Conservation (phyloP, 2,888 invertebrate genomes). For the Melipona beecheii region DNA sequence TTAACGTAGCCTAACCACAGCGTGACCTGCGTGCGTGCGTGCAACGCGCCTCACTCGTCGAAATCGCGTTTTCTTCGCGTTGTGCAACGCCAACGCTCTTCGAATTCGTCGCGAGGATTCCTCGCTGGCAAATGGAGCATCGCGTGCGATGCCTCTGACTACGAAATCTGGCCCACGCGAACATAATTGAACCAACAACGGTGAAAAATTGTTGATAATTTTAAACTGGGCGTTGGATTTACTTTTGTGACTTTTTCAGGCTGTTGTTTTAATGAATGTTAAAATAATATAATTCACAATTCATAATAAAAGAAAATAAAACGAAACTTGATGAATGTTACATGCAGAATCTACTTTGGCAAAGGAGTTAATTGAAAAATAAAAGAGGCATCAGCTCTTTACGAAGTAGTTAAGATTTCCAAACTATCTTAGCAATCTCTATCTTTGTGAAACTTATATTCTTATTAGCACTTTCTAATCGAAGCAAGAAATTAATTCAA, state of each 20-base stretch:
- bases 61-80: slow-evolving; percentile 18
- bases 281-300: too few relatives aligned
- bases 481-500: neutral
- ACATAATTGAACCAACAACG: neutral
- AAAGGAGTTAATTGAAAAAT: neutral
- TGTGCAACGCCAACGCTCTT: slow-evolving; percentile 49
- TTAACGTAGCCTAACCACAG: slow-evolving; percentile 34
- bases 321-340: too few relatives aligned
- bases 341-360: neutral
- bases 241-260: too few relatives aligned
- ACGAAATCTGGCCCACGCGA: slow-evolving; percentile 6
- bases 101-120: slow-evolving; percentile 46
- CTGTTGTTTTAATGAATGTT: too few relatives aligned
- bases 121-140: slow-evolving; percentile 43
- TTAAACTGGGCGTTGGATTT: too few relatives aligned
- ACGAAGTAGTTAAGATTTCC: neutral
- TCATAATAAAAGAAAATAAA: neutral
- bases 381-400: neutral
- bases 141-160: neutral
- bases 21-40: slow-evolving; percentile 28
- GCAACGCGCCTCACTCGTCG: slow-evolving; percentile 31
- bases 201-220: too few relatives aligned
- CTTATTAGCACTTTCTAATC: slow-evolving; percentile 29
- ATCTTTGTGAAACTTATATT: neutral
- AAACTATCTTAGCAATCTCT: neutral